Conservation (phyloP, 2,888 invertebrate genomes). For the Morpho achilles region DNA sequence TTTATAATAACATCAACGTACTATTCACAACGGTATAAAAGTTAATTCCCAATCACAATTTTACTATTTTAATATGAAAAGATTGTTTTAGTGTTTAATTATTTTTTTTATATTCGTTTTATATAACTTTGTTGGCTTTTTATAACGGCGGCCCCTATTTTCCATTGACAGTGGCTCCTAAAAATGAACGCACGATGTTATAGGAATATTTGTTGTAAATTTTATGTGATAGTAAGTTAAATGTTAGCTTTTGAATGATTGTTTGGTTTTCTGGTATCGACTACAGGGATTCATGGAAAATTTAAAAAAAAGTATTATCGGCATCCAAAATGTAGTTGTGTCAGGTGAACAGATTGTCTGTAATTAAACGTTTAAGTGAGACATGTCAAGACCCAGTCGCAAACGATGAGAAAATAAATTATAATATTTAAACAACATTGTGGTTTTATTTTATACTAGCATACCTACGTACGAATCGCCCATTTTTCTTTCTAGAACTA, state of each 20-base stretch:
- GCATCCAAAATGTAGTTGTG: slow-evolving; percentile 25
- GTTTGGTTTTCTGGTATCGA: slow-evolving; percentile 35
- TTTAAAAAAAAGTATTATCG: slow-evolving; percentile 1
- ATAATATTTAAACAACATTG: slow-evolving; percentile 39
- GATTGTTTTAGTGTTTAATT: slow-evolving; percentile 35
- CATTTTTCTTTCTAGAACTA: no score
- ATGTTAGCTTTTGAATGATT: slow-evolving; percentile 50
- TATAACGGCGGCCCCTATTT: slow-evolving; percentile 37
- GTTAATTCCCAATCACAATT: not conserved
- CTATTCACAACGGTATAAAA: no score
- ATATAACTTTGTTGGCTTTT: slow-evolving; percentile 28
- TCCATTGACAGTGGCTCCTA: slow-evolving; percentile 44
- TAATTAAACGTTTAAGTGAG: slow-evolving; percentile 50
- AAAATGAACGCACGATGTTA: slow-evolving; percentile 37
- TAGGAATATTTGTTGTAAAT: slow-evolving; percentile 50
- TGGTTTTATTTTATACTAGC: slow-evolving; percentile 26
- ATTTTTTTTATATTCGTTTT: slow-evolving; percentile 33
- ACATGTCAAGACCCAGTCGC: slow-evolving; percentile 63
- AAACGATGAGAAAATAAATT: slow-evolving; percentile 59
- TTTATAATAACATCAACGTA: no score
- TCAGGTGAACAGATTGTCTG: slow-evolving; percentile 44
- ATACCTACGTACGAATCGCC: no score
- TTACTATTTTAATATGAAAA: not conserved
- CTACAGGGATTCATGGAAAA: slow-evolving; percentile 1
- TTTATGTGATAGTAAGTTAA: slow-evolving; percentile 62